phyloP scores from a whole-genome alignment of 2,113 vertebrate genomes.

The Piaya cayana region DNA sequence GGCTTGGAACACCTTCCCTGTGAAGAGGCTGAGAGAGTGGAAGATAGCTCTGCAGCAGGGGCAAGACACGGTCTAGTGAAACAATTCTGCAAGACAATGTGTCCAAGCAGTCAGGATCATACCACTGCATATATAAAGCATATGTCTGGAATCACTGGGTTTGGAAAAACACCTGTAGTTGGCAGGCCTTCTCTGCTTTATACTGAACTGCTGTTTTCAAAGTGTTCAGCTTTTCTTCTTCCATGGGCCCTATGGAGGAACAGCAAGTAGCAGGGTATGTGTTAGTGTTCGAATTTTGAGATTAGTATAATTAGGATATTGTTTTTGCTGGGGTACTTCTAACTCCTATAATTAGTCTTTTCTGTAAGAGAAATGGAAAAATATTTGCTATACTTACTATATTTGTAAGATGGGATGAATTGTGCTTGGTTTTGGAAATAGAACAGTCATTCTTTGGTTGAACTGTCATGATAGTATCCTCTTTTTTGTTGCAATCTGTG shows the following conservation, averaged over 20 bases:
- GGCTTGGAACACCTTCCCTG: too few species aligned
- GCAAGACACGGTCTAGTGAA: background rate
- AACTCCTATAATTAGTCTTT: background rate
- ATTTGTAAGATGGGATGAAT: background rate
- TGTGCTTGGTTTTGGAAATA: background rate
- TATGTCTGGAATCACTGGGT: background rate
- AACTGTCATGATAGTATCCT: background rate
- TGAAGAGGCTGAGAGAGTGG: too few species aligned
- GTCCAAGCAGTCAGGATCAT: background rate
- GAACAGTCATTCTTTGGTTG: background rate
- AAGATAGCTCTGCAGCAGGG: background rate
- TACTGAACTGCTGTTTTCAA: background rate
- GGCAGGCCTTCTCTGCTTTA: background rate
- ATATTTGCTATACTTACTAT: background rate
- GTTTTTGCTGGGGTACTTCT: background rate
- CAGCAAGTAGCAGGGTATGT: background rate
- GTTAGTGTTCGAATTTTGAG: background rate
- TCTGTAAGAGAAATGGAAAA: background rate
- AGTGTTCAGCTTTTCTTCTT: background rate
- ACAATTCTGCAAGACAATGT: background rate
- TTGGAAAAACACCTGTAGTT: background rate
- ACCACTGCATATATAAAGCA: background rate
- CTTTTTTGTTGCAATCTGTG: background rate
- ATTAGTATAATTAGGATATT: accelerated
- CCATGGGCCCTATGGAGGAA: background rate